Base-by-base conservation (phyloP, 2,888 invertebrate genomes). In the Eristalis tenax region DNA sequence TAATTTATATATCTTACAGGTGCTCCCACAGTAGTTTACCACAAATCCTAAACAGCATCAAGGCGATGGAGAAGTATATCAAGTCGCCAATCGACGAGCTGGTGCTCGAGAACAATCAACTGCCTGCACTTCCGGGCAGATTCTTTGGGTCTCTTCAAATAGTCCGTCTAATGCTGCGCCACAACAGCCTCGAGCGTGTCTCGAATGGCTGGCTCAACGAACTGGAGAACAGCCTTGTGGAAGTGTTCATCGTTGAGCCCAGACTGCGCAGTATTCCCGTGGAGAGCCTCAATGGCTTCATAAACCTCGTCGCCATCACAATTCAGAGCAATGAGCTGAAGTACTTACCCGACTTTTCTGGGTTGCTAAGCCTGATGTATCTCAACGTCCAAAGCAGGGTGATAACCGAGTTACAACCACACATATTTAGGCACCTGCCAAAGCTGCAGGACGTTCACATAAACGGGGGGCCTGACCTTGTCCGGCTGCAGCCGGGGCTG, bases 21-120 rank as follows among this genome's bases (percentile, higher is more conserved):
- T 98, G 98, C 92, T 97, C 97, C n/a, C 97, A 97, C 94, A 97
- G 97, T 94, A 97, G 97, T 91, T 93, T 97, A 78, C 95, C 96
- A 5, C 95, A 96, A 91, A 96, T 97, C 18, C 93, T 96, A 89
- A 96, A 95, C 90, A 97, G 97, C 10, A 93, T 97, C 11, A 95
- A 96, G 90, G 94, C 95, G 59, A 94, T 97, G 43, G 93, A 92
- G 69, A 94, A 95, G 69, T 94, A 94, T 83, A 93, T 97, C 70
- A 94, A 94, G 85, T 95, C 95, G 71, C 96, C 96, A 5, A 95
- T 98, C 89, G 98, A 97, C 92, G 97, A 98, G 91, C 92, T 98
- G 73, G 97, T 98, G 88, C 94, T 98, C 89, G 98, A 98, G 93
- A 97, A 97, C 91, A 98, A 97, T 92, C 96, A 96, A 90, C 93